A percentile compares a stretch with the other conserved stretches of the same genome.
phyloP scores from a whole-genome alignment of 2,888 invertebrate genomes.

The Drosophila acutilabella region DNA sequence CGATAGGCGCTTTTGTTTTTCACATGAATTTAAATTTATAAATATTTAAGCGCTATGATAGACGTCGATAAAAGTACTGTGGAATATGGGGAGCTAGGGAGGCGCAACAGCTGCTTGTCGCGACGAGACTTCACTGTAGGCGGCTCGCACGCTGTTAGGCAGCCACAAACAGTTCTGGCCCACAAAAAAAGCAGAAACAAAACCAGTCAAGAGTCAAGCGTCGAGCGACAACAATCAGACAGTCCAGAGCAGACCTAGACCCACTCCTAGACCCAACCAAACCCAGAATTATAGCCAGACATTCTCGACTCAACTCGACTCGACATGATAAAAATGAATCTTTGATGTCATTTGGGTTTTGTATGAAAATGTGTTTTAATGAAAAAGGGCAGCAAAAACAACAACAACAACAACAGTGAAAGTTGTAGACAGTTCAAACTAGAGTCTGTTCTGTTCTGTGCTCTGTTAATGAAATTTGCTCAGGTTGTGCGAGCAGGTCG shows the following conservation, averaged over 20 bases:
- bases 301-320: slow-evolving; percentile 46
- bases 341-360: slow-evolving; percentile 77
- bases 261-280: slow-evolving; percentile 22
- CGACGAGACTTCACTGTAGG: slow-evolving; percentile 32
- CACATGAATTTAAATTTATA: slow-evolving; percentile 77
- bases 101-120: slow-evolving; percentile 41
- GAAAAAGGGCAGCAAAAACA: slow-evolving; percentile 49
- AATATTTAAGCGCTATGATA: slow-evolving; percentile 75
- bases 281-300: slow-evolving; percentile 39
- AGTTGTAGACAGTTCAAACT: slow-evolving; percentile 33
- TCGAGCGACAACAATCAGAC: slow-evolving; percentile 12
- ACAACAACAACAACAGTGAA: slow-evolving; percentile 21
- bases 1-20: slow-evolving; percentile 75
- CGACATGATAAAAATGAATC: slow-evolving; percentile 77
- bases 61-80: slow-evolving; percentile 37
- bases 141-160: slow-evolving; percentile 52
- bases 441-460: slow-evolving; percentile 41
- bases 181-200: slow-evolving; percentile 7
- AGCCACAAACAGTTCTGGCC: slow-evolving; percentile 51
- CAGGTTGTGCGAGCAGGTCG: slow-evolving; percentile 39
- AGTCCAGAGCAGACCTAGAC: slow-evolving; percentile 26
- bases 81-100: no score
- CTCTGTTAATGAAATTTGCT: slow-evolving; percentile 75
- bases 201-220: slow-evolving; percentile 7
- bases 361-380: slow-evolving; percentile 72